Base-by-base conservation (phyloP, 2,113 vertebrate genomes). In the Lasiurus borealis region DNA sequence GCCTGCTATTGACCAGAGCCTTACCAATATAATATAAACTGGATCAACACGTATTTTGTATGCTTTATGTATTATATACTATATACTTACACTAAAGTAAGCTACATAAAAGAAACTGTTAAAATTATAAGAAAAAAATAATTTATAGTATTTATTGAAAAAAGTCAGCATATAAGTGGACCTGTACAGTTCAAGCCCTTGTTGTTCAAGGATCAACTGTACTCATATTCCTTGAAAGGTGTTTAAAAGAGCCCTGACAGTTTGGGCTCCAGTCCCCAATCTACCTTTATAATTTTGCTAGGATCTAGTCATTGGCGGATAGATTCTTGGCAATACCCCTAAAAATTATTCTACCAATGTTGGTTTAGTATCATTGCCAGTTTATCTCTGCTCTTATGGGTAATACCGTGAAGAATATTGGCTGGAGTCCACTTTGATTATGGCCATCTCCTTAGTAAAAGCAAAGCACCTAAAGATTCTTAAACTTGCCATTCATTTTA, bases 401-500 rank as follows among this genome's bases (percentile, higher is more conserved):
- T 10, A 87, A 64, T 48, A 87, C 46, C 3, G 15, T 82, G 23
- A 91, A 48, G 84, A 87, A 48, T n/a, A 76, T 81, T 95, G 75
- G 69, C 84, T 83, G 57, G 57, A 48, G 15, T 91, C 59, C n/a
- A n/a, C 6, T 64, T 82, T 50, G 81, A 66, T 18, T 95, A 75
- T 57, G 25, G n/a, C 69, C 68, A 11, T 92, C 10, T 75, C 18
- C 59, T 50, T 50, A 83, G 69, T 76, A 59, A 68, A 5, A 68
- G 46, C 66, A 75, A 82, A 72, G 75, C 57, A 52, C 76, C 21
- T 83, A 44, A 36, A 64, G 50, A 71, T 54, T 54, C 83, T 83
- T 50, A 81, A 83, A 77, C 12, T 54, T 83, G 69, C 34, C 71
- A 91, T 81, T 83, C 16, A 50, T 71, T 95, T 88, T 57, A n/a